Evolutionary conservation across 2,797 vertebrate species (phyloP).

Genomic region (Epinephelus coioides): DNA sequence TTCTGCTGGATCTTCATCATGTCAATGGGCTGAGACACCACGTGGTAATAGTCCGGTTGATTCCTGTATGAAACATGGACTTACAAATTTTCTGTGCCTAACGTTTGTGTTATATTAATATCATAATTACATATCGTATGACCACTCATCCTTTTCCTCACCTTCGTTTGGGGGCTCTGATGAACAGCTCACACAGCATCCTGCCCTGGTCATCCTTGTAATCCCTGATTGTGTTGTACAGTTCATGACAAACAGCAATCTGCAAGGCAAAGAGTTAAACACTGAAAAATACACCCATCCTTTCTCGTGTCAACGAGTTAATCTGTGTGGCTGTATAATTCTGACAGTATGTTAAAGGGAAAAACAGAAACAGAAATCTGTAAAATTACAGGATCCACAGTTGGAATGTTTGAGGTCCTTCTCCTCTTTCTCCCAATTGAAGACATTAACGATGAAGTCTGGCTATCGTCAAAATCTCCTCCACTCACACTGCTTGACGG

Average conservation of each 20-base stretch:
- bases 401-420: constrained; percentile 94
- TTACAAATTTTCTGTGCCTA: background rate
- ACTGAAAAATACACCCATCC: constrained; percentile 37
- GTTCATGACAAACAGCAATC: constrained; percentile 98
- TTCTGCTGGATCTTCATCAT: constrained; percentile 99
- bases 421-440: constrained; percentile 95
- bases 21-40: constrained; percentile 98
- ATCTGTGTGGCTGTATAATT: constrained; percentile 25
- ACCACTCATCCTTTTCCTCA: constrained; percentile 56
- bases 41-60: constrained; percentile 98
- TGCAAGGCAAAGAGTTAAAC: constrained; percentile 70
- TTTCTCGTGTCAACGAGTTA: background rate
- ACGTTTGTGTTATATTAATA: background rate
- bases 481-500: constrained; percentile 98
- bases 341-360: constrained; percentile 17
- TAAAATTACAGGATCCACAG: constrained; percentile 96
- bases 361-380: constrained; percentile 60
- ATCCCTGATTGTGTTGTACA: constrained; percentile 98
- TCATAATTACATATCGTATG: background rate
- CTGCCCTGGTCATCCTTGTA: constrained; percentile 98
- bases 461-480: constrained; percentile 97
- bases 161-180: constrained; percentile 97
- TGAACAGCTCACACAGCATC: constrained; percentile 97
- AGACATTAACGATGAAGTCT: constrained; percentile 91
- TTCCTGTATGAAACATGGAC: constrained; percentile 85